A percentile compares a stretch with the other conserved stretches of the same genome.
These are phyloP conservation scores for Rachycentron canadum DNA, from an alignment of 2,797 vertebrate genomes.

Conservation along the genomic window DNA sequence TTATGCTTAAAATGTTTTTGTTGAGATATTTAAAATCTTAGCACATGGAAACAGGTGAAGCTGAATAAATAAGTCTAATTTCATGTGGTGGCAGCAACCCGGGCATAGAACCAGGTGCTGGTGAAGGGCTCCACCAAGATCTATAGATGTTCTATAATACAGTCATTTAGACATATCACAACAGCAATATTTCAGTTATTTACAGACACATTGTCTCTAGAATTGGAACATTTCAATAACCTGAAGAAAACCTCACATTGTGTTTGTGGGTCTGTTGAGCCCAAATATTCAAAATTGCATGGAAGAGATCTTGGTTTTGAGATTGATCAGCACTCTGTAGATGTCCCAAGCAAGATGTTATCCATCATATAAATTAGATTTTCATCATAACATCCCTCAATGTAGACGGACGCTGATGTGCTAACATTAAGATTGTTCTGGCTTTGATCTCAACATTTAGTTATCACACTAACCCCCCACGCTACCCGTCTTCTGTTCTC, in stretches of 20 bases:
- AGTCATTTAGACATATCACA: background rate
- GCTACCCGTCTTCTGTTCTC: background rate
- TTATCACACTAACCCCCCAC: constrained; percentile 26
- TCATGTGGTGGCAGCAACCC: constrained; percentile 5
- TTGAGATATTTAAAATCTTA: constrained; percentile 37
- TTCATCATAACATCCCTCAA: constrained; percentile 16
- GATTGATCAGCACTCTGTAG: constrained; percentile 14
- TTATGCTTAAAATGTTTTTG: constrained; percentile 40
- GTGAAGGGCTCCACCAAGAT: background rate
- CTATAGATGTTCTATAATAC: background rate
- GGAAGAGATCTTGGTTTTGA: constrained; percentile 7
- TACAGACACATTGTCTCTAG: constrained; percentile 6
- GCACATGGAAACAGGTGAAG: constrained; percentile 54
- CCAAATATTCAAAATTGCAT: constrained; percentile 16
- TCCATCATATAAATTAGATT: constrained; percentile 31
- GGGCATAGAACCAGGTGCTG: background rate
- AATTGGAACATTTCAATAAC: constrained; percentile 24
- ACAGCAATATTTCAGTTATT: background rate
- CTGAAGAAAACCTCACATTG: constrained; percentile 8
- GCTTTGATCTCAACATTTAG: constrained; percentile 11
- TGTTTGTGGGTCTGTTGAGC: background rate
- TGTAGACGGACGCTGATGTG: constrained; percentile 16
- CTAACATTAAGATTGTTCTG: constrained; percentile 39
- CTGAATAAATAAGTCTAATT: constrained; percentile 60
- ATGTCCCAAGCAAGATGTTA: constrained; percentile 7